Conservation (phyloP, 2,797 vertebrate species). For the Cygnus olor region DNA sequence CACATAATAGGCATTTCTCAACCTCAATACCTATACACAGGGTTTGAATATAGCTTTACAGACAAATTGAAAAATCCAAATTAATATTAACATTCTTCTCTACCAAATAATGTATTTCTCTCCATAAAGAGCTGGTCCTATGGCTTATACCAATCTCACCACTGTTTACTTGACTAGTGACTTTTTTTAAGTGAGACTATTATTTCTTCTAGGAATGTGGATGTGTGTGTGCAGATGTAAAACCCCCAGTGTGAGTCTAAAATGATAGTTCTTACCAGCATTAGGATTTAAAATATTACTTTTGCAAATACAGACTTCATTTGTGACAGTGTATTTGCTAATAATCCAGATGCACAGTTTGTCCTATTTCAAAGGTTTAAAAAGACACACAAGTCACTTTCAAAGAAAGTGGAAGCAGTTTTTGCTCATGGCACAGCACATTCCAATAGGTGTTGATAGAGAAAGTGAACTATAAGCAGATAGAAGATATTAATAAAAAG, state of each 20-base stretch:
- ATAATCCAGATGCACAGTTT: constrained; percentile 41
- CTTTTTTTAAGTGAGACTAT: neutral
- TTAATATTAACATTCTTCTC: constrained; percentile 29
- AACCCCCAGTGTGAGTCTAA: neutral
- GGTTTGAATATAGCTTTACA: neutral
- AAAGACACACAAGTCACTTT: constrained; percentile 42
- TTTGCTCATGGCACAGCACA: constrained; percentile 56
- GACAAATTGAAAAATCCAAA: neutral
- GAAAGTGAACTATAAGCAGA: neutral
- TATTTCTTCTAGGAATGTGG: neutral
- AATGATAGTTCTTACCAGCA: neutral
- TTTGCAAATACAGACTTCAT: neutral
- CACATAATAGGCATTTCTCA: neutral
- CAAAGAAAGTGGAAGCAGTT: constrained; percentile 64
- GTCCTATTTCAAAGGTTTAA: constrained; percentile 41
- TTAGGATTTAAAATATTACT: neutral
- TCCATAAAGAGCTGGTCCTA: neutral
- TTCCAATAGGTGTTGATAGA: neutral
- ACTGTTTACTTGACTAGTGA: neutral
- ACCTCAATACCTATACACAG: neutral
- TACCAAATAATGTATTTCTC: neutral
- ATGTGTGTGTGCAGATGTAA: neutral
- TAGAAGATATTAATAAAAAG: constrained; percentile 10
- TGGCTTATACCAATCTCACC: neutral
- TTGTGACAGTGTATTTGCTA: neutral